Evolutionary conservation across 2,113 vertebrate species (phyloP), one percentile per base, ranked within the genome.

Genomic region (Odontophorus gujanensis): DNA sequence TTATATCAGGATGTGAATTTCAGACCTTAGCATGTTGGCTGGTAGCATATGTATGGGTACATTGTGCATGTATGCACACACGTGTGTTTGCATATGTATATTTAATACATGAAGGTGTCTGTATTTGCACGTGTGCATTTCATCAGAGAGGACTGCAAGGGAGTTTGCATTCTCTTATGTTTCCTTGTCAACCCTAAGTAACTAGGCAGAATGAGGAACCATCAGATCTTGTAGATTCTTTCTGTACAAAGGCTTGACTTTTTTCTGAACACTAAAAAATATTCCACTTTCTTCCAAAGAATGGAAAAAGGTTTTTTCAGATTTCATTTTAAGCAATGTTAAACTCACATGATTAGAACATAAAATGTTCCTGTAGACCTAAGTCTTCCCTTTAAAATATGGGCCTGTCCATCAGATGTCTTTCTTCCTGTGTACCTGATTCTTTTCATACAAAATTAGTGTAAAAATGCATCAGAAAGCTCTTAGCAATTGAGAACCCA

Each of bases 61-160:
- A 57, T 4, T 24, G 3, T 28, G 11, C 11, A 51, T 30, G 32
- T 22, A 50, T 15, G 25, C 7, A 38, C 10, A 38, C 10, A 28
- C 11, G 0, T 71, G 5, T n/a, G 6, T 6, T 8, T 71, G 11
- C 1, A 1, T 38, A 42, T 8, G 13, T 21, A 17, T 42, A 59
- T 25, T 4, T 25, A 80, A 26, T 36, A 28, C 21, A 13, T 24
- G 0, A 26, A 18, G 51, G 10, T 26, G 5, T 19, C 6, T 16
- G 5, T 30, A 4, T 62, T 36, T 25, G 12, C 22, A 9, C 22
- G 7, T 63, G 61, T 38, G 38, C 25, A 28, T 48, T 91, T 40
- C 22, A 42, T 21, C 10, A 47, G 10, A 59, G 6, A 34, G 3
- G 26, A 30, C 10, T 74, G 9, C 47, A 62, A 26, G 16, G 19